Conservation (phyloP, 2,888 invertebrate species). For the Belgica antarctica region DNA sequence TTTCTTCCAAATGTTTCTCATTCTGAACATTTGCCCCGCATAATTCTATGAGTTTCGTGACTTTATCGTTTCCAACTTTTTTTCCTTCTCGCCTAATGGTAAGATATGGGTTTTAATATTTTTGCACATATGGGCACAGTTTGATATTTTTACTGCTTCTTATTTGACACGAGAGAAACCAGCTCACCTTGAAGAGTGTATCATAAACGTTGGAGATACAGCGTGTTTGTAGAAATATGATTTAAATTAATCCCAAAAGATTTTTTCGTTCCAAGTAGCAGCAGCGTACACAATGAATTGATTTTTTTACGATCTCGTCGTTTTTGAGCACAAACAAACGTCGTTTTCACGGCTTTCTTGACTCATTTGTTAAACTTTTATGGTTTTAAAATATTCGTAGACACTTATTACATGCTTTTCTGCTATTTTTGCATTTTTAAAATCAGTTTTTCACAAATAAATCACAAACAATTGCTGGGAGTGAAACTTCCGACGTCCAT, state of each 20-base stretch:
- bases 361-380: background rate
- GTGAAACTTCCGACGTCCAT: slow-evolving; percentile 25
- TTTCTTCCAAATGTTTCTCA: background rate
- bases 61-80: background rate
- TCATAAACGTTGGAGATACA: background rate
- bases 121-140: slow-evolving; percentile 3
- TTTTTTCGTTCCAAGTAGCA: background rate
- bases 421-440: background rate
- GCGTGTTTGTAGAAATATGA: background rate
- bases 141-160: background rate
- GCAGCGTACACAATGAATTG: background rate
- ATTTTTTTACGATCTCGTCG: background rate
- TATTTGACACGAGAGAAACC: slow-evolving; percentile 5
- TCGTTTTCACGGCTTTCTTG: background rate
- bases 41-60: background rate
- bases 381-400: background rate
- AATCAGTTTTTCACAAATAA: slow-evolving; percentile 28
- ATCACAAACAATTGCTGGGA: slow-evolving; percentile 22
- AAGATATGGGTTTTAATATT: background rate
- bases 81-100: no score
- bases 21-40: no score
- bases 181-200: slow-evolving; percentile 7
- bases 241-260: background rate
- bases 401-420: background rate
- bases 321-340: background rate